A percentile compares a stretch with the other conserved stretches of the same genome.
These are phyloP conservation scores for Sterrhoptilus dennistouni DNA, from an alignment of 2,113 vertebrate genomes.

Conservation along the genomic window DNA sequence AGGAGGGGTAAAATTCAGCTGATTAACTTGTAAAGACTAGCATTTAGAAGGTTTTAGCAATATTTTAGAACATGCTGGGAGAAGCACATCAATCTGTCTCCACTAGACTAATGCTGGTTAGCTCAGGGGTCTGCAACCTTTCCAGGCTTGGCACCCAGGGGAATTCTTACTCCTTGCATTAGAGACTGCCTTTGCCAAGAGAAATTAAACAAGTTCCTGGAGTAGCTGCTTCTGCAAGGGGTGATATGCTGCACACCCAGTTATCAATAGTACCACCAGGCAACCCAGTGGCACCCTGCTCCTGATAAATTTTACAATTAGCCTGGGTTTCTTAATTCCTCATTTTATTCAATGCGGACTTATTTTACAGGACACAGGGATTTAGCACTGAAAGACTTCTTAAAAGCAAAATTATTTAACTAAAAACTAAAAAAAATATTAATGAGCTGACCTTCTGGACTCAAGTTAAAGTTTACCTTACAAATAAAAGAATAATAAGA, in stretches of 20 bases:
- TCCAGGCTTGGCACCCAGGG: neutral
- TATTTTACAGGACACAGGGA: neutral
- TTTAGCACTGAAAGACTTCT: neutral
- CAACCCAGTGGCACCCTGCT: neutral
- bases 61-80: neutral
- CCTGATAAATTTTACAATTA: neutral
- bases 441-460: neutral
- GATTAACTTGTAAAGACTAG: neutral
- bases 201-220: neutral
- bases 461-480: neutral
- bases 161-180: neutral
- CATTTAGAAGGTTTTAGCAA: neutral
- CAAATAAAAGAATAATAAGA: neutral
- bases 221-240: neutral
- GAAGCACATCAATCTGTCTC: neutral
- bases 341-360: neutral
- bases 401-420: neutral
- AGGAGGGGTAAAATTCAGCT: neutral
- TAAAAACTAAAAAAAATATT: neutral
- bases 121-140: neutral
- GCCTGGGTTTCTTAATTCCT: neutral
- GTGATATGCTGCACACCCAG: neutral
- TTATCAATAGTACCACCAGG: rapidly evolving
- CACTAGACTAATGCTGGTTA: neutral
- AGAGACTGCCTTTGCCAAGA: neutral